Base-by-base conservation (phyloP, 2,113 vertebrate species). In the Oreochromis spilurus region DNA sequence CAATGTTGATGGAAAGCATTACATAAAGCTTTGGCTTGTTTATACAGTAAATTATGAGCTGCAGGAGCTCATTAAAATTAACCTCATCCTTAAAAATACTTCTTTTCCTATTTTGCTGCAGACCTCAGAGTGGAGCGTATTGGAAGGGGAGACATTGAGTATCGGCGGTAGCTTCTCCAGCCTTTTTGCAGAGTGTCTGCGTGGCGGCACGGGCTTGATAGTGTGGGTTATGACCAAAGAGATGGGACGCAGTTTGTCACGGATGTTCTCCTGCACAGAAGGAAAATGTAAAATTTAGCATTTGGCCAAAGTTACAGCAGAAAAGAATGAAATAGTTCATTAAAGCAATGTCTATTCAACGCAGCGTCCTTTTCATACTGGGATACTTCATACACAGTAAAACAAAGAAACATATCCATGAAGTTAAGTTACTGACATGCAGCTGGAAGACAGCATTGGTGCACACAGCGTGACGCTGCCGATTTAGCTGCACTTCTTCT, bases 171-270 rank as follows among this genome's bases (percentile, higher is more conserved):
- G 95, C 4, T 93, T 94, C 0, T 95, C 96, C 90, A 97, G 91
- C 10, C 92, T 88, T 17, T 92, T 95, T 53, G 94, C 89, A 43
- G 94, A 95, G 86, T 96, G 95, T 11, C 90, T 89, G n/a, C 77
- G 90, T 4, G 93, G 93, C 1, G 95, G 96, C 4, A 96, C 93
- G 2, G 90, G 92, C 84, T 95, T 96, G 91, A 99, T 97, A 1
- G 94, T 96, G 19, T 99, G 98, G 7, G 96, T 97, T 57, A 99
- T 92, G 2, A 96, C 93, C 92, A 99, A 90, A 1, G 96, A 93
- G 65, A 99, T 97, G 83, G 98, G 97, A 6, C 97, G 97, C 79
- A 99, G 97, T 91, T 99, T 99, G 94, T 99, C 98, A 48, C 94
- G 96, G 87, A 99, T 95, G 78, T 94, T 97, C 16, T 98, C 98